These are phyloP conservation scores for Rhinoraja longicauda DNA, from an alignment of 2,797 vertebrate genomes.

Conservation along the genomic window DNA sequence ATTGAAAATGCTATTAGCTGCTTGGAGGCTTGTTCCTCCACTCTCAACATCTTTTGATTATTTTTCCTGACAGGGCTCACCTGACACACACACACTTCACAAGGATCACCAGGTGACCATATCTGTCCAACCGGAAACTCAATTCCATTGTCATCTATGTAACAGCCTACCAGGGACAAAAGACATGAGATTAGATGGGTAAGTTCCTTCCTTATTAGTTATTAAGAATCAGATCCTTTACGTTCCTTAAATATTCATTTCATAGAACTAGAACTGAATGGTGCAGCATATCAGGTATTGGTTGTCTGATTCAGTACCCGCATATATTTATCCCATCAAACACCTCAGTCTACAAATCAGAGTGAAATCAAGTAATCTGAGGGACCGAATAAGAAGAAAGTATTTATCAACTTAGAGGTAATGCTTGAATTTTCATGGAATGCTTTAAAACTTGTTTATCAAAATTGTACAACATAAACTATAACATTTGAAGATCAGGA, in stretches of 20 bases:
- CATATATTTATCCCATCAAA: background rate
- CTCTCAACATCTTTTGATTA: background rate
- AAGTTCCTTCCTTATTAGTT: background rate
- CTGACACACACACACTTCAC: conserved; percentile 75
- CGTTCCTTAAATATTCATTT: background rate
- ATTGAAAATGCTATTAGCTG: background rate
- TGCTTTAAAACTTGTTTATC: background rate
- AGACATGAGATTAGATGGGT: background rate
- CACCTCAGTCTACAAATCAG: too few species aligned
- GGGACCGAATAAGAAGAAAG: too few species aligned
- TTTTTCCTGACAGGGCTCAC: conserved; percentile 51
- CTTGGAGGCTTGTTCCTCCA: background rate
- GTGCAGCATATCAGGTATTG: background rate
- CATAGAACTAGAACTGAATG: background rate
- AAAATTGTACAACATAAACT: background rate
- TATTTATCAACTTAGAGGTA: background rate
- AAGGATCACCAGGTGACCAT: conserved; percentile 72
- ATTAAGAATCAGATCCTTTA: background rate
- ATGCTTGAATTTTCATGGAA: background rate
- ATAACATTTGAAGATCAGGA: background rate
- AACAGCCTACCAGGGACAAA: conserved; percentile 55
- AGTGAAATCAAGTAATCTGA: too few species aligned
- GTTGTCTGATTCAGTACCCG: background rate
- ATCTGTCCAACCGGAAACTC: conserved; percentile 70
- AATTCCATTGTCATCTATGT: conserved; percentile 64